Conservation (phyloP, 2,888 invertebrate genomes). For the Drosophila prolongata region DNA sequence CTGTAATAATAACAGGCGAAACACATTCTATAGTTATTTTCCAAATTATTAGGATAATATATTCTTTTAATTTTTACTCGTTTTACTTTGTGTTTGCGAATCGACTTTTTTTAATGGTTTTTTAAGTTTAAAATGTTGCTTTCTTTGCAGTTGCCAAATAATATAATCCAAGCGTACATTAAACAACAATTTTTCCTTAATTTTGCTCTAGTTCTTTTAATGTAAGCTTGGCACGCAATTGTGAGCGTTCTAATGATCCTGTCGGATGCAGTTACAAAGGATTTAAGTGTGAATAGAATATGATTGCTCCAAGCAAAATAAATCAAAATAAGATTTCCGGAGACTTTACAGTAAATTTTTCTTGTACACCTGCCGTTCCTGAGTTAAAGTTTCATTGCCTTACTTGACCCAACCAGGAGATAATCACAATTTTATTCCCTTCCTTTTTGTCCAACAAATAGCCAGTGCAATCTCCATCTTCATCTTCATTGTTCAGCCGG, state of each 20-base stretch:
- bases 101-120: too few species aligned
- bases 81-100: too few species aligned
- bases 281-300: conserved; percentile 26
- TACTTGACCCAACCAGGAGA: conserved; percentile 8
- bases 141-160: too few species aligned
- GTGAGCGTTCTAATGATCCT: conserved; percentile 60
- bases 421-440: conserved; percentile 25
- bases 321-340: conserved; percentile 2
- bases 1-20: too few species aligned
- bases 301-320: conserved; percentile 17
- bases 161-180: too few species aligned
- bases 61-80: too few species aligned
- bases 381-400: conserved; percentile 13
- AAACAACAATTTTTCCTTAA: too few species aligned
- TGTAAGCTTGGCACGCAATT: conserved; percentile 56
- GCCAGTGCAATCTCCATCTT: conserved; percentile 30
- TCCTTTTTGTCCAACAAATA: conserved; percentile 31
- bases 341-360: neutral
- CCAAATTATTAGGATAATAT: too few species aligned
- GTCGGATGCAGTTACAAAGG: conserved; percentile 28
- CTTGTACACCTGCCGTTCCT: conserved; percentile 13
- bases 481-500: conserved; percentile 34
- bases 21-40: too few species aligned
- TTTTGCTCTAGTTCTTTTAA: neutral
- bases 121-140: neutral